A percentile compares a stretch with the other conserved stretches of the same genome.
Evolutionary conservation across 2,888 invertebrate genomes (phyloP).

Genomic region (Drosophila gaucha): DNA sequence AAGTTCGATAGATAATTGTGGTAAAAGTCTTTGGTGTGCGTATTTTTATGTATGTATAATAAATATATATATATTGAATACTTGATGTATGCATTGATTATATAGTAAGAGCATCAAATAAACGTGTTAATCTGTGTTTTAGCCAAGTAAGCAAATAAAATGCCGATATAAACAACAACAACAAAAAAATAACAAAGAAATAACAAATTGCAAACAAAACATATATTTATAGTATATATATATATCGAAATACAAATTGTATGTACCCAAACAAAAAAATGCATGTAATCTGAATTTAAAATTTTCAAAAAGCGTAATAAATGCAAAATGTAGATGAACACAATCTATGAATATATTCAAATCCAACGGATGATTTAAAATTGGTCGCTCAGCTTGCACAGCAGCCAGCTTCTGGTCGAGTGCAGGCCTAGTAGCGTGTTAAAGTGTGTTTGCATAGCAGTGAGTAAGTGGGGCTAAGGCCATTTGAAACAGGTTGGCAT

Average conservation of each 20-base stretch:
- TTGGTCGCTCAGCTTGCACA: background rate
- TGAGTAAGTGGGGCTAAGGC: background rate
- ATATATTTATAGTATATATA: slow-evolving; percentile 44
- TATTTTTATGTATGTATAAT: slow-evolving; percentile 54
- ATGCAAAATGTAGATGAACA: slow-evolving; percentile 68
- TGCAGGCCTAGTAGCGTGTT: background rate
- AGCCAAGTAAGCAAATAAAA: slow-evolving; percentile 67
- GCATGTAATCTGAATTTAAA: slow-evolving; percentile 79
- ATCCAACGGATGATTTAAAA: slow-evolving; percentile 15
- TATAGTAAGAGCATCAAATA: slow-evolving; percentile 58
- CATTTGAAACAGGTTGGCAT: slow-evolving; percentile 32
- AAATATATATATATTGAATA: slow-evolving; percentile 33
- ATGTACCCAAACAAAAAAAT: slow-evolving; percentile 60
- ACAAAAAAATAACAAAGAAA: slow-evolving; percentile 8
- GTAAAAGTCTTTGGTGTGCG: slow-evolving; percentile 56
- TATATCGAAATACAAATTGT: slow-evolving; percentile 68
- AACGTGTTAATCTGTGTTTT: slow-evolving; percentile 80
- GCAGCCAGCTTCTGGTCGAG: slow-evolving; percentile 8
- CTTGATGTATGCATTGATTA: slow-evolving; percentile 22
- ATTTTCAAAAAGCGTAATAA: slow-evolving; percentile 78
- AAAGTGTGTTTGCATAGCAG: background rate
- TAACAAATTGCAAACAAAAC: slow-evolving; percentile 17
- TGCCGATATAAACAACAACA: slow-evolving; percentile 36
- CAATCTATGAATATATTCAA: slow-evolving; percentile 26
- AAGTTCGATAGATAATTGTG: slow-evolving; percentile 67